phyloP scores from a whole-genome alignment of 2,113 vertebrate species.

The Tachycineta bicolor region DNA sequence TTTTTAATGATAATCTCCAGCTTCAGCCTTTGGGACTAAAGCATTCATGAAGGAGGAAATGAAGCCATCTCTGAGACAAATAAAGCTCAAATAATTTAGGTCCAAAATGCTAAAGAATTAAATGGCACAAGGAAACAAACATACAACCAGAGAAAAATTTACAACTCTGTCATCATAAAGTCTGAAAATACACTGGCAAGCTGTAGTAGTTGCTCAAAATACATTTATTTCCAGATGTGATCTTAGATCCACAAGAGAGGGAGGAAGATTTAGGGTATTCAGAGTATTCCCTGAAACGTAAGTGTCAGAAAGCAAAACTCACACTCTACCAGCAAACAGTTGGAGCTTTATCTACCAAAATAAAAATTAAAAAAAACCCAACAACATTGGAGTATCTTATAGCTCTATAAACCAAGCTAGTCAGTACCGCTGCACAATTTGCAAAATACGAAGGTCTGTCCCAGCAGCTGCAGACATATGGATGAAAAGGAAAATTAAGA shows the following conservation, averaged over 20 bases:
- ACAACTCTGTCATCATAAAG: neutral
- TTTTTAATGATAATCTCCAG: neutral
- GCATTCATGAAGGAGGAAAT: neutral
- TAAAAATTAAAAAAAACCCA: neutral
- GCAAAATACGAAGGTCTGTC: neutral
- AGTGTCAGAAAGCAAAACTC: neutral
- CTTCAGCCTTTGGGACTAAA: neutral
- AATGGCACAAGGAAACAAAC: neutral
- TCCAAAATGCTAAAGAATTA: neutral
- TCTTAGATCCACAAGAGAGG: neutral
- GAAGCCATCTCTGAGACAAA: neutral
- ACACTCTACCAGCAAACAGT: neutral
- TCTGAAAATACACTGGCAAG: neutral
- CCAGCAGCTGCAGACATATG: neutral
- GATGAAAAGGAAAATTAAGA: neutral
- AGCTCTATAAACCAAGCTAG: neutral
- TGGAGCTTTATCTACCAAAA: neutral
- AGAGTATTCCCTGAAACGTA: neutral
- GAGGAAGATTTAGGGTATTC: fast-evolving
- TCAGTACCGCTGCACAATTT: neutral
- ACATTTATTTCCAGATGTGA: neutral
- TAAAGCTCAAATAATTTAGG: neutral
- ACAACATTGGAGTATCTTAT: neutral
- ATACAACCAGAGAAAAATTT: neutral
- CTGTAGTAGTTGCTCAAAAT: neutral